phyloP scores from a whole-genome alignment of 2,888 invertebrate species.

The Xylocampa areola region DNA sequence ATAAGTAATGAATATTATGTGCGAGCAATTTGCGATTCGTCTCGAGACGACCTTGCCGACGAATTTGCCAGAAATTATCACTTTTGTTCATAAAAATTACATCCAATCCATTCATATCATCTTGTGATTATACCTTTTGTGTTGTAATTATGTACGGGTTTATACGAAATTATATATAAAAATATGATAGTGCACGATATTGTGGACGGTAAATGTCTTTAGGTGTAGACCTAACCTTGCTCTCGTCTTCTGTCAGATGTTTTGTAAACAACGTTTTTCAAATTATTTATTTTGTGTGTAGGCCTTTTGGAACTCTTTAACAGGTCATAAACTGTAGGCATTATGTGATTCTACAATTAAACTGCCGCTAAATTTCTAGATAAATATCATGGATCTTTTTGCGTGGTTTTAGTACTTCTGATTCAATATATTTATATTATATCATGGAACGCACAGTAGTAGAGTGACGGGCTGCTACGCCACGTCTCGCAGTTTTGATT shows the following conservation, averaged over 20 bases:
- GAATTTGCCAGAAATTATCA: slow-evolving; percentile 47
- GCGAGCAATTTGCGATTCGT: slow-evolving; percentile 56
- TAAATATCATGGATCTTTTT: too few species aligned
- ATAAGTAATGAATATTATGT: slow-evolving; percentile 47
- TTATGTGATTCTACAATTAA: too few species aligned
- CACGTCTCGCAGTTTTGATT: too few species aligned
- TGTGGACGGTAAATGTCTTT: neutral
- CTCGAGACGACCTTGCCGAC: slow-evolving; percentile 48
- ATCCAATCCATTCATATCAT: slow-evolving; percentile 44
- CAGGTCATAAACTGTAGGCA: too few species aligned
- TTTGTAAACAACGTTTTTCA: too few species aligned
- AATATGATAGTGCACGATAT: slow-evolving; percentile 4
- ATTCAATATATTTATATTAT: too few species aligned
- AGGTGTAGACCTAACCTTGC: neutral
- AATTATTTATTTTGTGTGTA: too few species aligned
- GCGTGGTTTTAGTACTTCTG: too few species aligned
- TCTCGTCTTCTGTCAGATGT: slow-evolving; percentile 6
- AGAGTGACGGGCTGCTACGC: too few species aligned
- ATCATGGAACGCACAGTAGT: too few species aligned
- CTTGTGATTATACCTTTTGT: slow-evolving; percentile 42
- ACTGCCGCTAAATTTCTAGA: too few species aligned
- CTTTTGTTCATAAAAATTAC: slow-evolving; percentile 55
- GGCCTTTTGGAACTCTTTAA: too few species aligned
- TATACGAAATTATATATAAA: slow-evolving; percentile 24
- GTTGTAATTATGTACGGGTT: slow-evolving; percentile 18